These are phyloP conservation scores for Valencia hispanica DNA, from an alignment of 2,797 vertebrate genomes.

Conservation along the genomic window DNA sequence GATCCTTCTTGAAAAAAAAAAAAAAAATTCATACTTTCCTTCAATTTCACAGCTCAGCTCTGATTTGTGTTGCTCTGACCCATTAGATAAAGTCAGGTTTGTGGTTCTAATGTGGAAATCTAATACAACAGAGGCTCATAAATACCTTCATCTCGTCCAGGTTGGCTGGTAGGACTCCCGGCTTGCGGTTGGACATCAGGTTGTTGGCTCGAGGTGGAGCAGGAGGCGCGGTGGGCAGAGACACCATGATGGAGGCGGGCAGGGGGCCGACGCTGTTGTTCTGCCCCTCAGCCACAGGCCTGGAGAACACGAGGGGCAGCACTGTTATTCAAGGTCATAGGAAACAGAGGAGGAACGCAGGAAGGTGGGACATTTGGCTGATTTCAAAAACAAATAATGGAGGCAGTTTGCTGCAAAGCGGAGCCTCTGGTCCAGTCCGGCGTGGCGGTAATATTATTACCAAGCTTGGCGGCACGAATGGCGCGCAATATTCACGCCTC, in stretches of 20 bases:
- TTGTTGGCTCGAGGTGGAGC: slow-evolving; percentile 76
- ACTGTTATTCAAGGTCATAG: too few species aligned
- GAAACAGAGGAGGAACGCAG: too few species aligned
- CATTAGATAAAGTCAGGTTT: background rate
- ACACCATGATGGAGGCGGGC: slow-evolving; percentile 81
- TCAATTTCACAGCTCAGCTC: background rate
- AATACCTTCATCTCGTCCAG: slow-evolving; percentile 97
- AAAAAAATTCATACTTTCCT: background rate
- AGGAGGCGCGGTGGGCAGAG: slow-evolving; percentile 69
- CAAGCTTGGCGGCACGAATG: too few species aligned
- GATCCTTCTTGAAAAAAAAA: too few species aligned
- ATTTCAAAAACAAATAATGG: too few species aligned
- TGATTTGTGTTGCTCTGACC: background rate
- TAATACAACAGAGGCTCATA: slow-evolving; percentile 1
- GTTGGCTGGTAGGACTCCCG: slow-evolving; percentile 90
- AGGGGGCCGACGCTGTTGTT: slow-evolving; percentile 73
- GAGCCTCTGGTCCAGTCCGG: too few species aligned
- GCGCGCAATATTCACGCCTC: too few species aligned
- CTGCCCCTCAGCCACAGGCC: slow-evolving; percentile 89
- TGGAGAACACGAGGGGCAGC: slow-evolving; percentile 53
- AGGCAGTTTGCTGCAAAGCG: too few species aligned
- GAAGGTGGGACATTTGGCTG: too few species aligned
- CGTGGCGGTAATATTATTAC: too few species aligned
- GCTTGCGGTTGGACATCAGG: slow-evolving; percentile 84
- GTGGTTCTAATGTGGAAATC: background rate